phyloP scores from a whole-genome alignment of 1,140 invertebrate species.

The Danaus melanippus region DNA sequence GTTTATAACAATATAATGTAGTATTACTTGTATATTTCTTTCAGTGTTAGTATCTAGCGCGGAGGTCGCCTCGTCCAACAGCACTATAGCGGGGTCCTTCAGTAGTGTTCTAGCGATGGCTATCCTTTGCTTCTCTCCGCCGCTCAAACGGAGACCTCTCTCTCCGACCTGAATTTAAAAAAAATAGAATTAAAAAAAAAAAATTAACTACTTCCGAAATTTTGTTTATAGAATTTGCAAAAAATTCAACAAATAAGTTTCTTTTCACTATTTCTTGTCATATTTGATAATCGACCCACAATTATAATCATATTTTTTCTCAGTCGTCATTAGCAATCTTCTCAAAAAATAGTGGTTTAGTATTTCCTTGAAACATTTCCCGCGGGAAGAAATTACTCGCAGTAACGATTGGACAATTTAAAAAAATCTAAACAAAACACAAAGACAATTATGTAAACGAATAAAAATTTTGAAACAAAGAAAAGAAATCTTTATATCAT shows the following conservation, averaged over 20 bases:
- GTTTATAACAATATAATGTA: background rate
- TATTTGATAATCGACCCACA: too few species aligned
- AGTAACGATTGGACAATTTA: too few species aligned
- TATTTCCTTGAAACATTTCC: too few species aligned
- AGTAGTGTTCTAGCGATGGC: conserved; percentile 93
- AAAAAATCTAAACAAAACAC: too few species aligned
- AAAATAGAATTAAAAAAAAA: background rate
- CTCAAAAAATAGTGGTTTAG: too few species aligned
- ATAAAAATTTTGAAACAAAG: too few species aligned
- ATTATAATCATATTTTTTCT: too few species aligned
- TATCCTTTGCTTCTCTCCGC: conserved; percentile 94
- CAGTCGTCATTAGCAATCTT: too few species aligned
- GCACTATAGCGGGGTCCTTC: conserved; percentile 88
- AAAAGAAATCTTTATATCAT: background rate
- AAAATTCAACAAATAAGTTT: too few species aligned
- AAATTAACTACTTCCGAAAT: background rate
- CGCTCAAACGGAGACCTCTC: conserved; percentile 84
- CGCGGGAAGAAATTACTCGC: too few species aligned
- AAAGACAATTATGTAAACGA: conserved; percentile 76
- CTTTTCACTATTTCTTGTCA: too few species aligned
- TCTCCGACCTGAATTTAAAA: conserved; percentile 78
- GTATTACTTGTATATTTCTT: conserved; percentile 81
- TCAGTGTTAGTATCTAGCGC: conserved; percentile 89
- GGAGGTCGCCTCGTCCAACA: conserved; percentile 93
- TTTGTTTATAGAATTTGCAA: too few species aligned